Percentiles rank a stretch among this genome's conserved stretches.
phyloP scores from a whole-genome alignment of 2,113 vertebrate species.

The Colinus virginianus region DNA sequence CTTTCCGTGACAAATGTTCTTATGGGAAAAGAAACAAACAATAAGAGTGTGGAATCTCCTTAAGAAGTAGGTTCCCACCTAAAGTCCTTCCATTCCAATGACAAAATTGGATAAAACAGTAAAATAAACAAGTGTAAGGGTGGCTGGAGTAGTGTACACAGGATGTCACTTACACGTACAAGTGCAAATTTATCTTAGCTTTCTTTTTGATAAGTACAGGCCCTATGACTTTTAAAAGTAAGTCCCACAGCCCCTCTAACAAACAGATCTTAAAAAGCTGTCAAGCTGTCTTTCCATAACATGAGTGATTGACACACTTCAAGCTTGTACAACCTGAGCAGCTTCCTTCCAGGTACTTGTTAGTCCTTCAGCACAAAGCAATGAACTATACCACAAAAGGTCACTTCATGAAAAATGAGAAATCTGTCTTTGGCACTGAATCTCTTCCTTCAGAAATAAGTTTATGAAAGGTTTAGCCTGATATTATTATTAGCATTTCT shows the following conservation, averaged over 20 bases:
- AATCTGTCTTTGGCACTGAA: background rate
- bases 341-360: background rate
- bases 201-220: background rate
- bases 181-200: conserved; percentile 16
- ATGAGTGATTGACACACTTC: conserved; percentile 64
- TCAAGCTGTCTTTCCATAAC: conserved; percentile 48
- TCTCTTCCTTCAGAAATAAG: background rate
- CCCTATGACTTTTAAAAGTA: background rate
- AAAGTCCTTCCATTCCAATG: background rate
- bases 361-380: background rate
- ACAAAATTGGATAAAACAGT: background rate
- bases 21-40: background rate
- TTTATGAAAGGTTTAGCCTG: background rate
- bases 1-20: background rate
- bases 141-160: background rate
- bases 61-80: background rate
- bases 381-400: conserved; percentile 12
- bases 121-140: conserved; percentile 22
- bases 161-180: background rate
- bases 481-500: background rate
- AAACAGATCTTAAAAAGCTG: conserved; percentile 19
- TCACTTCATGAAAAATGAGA: background rate
- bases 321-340: conserved; percentile 5
- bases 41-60: background rate
- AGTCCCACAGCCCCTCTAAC: background rate